Evolutionary conservation across 1,140 invertebrate species (phyloP), one percentile per base, ranked within the genome.

Genomic region (Magallana gigas): DNA sequence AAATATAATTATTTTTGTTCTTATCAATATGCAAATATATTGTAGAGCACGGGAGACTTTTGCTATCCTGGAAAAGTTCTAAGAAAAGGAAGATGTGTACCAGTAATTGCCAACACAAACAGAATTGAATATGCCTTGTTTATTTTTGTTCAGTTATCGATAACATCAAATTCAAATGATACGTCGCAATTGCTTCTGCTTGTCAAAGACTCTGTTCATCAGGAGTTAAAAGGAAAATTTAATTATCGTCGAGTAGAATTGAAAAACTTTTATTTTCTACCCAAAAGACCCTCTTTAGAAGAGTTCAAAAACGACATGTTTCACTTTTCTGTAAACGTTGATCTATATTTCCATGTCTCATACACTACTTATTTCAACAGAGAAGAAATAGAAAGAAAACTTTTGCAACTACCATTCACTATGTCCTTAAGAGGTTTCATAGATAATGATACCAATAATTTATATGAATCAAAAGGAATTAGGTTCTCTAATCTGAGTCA

Each of bases 51-150:
- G 6, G 18, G 29, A 11, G 18, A 71, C 64, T 11, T 71, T 9
- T 71, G 64, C 64, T 71, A 29, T 71, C 64, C 64, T 23, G 64
- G 64, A 23, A 71, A 29, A 9, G 23, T 71, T 71, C 29, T 71
- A 23, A 7, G 11, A 7, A 8, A 23, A 71, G 64, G 18, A 71
- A 71, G 18, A 18, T 71, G 64, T 71, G 11, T 29, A 71, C 64
- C 64, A 71, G 6, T 71, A n/a, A 71, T 36, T 23, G 18, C 9
- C 64, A 11, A 71, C 23, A 18, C 64, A 71, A 71, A 71, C 18
- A 9, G 2, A 23, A 29, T 71, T 8, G 11, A 8, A 11, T 71
- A 71, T 71, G n/a, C 18, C 11, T 18, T 71, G 8, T 71, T 71
- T 29, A 71, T 71, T 23, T 11, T 23, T 3, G 11, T 18, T 71